phyloP scores from a whole-genome alignment of 1,140 invertebrate genomes.

The Wiebesia pumilae region DNA sequence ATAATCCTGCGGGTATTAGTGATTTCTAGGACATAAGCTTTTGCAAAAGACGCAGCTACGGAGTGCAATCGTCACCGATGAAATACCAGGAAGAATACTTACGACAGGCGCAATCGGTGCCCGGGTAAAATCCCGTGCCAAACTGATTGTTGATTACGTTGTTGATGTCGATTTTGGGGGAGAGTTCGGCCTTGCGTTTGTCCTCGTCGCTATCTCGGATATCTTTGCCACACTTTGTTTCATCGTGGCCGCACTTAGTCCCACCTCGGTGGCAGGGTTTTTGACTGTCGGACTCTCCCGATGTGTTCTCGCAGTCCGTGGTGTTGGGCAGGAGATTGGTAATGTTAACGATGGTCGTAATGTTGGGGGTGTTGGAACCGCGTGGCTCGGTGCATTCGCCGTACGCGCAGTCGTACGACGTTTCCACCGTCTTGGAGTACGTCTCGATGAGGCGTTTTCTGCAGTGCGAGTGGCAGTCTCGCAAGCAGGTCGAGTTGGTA shows the following conservation, averaged over 20 bases:
- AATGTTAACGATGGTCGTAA: slow-evolving; percentile 67
- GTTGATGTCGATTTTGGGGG: slow-evolving; percentile 41
- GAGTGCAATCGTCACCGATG: background rate
- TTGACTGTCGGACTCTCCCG: background rate
- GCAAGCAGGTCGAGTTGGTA: slow-evolving; percentile 56
- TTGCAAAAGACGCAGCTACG: background rate
- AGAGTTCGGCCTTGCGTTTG: background rate
- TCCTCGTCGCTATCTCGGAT: background rate
- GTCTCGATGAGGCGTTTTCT: slow-evolving; percentile 57
- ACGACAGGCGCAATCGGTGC: slow-evolving; percentile 38
- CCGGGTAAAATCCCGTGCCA: background rate
- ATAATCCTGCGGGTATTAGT: background rate
- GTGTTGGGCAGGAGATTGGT: slow-evolving; percentile 48
- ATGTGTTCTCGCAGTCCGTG: background rate
- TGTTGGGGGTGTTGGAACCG: slow-evolving; percentile 53
- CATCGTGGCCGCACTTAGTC: background rate
- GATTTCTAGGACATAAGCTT: background rate
- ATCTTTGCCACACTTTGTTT: background rate
- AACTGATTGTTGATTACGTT: slow-evolving; percentile 60
- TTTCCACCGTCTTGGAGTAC: slow-evolving; percentile 50
- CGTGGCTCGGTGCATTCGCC: slow-evolving; percentile 52
- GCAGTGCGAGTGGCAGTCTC: slow-evolving; percentile 60
- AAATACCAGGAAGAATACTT: slow-evolving; percentile 7
- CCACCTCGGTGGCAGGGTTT: background rate
- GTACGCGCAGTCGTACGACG: slow-evolving; percentile 48